Percentiles rank a stretch among this genome's conserved stretches.
Conservation (phyloP, 2,113 vertebrate genomes). For the Apodemus speciosus region DNA sequence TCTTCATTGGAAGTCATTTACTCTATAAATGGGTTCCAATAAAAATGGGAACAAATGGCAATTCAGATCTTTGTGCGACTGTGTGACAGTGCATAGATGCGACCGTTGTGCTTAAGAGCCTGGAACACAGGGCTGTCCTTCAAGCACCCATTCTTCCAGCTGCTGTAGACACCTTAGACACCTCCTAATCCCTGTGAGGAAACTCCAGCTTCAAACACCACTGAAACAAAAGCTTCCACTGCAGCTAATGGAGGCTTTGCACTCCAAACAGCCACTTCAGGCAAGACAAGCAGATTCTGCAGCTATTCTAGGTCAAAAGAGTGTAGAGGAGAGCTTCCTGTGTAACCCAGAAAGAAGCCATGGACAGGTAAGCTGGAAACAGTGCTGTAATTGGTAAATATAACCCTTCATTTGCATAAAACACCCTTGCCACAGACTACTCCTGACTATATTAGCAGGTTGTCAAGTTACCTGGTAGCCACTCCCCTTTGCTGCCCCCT, state of each 20-base stretch:
- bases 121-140: too few relatives aligned
- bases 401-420: not conserved
- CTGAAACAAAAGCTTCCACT: not conserved
- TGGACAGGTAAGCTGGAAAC: not conserved
- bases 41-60: not conserved
- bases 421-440: not conserved
- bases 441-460: not conserved
- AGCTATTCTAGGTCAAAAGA: not conserved
- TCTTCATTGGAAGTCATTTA: not conserved
- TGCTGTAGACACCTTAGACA: not conserved
- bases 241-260: too few relatives aligned
- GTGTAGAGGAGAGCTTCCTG: too few relatives aligned
- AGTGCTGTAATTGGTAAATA: not conserved
- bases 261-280: not conserved
- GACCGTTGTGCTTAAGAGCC: too few relatives aligned
- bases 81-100: not conserved
- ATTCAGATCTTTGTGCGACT: not conserved
- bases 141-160: not conserved
- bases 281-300: too few relatives aligned
- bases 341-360: not conserved
- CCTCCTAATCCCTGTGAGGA: not conserved
- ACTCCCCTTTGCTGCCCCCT: not conserved
- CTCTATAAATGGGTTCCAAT: too few relatives aligned
- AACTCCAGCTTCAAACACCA: not conserved
- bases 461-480: not conserved